A percentile compares a stretch with the other conserved stretches of the same genome.
These are phyloP conservation scores for Archilochus colubris DNA, from an alignment of 2,113 vertebrate genomes.

Conservation along the genomic window DNA sequence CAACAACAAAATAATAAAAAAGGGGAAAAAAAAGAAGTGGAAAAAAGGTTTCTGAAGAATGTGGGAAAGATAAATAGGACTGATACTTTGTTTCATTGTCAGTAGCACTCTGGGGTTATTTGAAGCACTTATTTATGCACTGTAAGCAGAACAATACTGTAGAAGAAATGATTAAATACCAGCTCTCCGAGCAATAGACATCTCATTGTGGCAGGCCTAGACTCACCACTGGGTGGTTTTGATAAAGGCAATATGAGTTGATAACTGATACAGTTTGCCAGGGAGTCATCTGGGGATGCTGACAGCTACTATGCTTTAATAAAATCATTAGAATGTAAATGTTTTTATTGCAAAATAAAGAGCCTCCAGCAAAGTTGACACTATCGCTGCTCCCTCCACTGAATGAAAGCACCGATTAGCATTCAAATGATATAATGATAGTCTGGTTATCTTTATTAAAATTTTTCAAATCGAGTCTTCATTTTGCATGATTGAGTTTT, in stretches of 20 bases:
- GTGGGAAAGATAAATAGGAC: slow-evolving; percentile 93
- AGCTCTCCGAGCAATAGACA: slow-evolving; percentile 91
- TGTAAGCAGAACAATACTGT: slow-evolving; percentile 98
- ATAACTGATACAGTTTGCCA: slow-evolving; percentile 99
- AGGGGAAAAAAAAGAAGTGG: slow-evolving; percentile 2
- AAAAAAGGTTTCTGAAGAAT: slow-evolving; percentile 81
- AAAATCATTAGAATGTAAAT: slow-evolving; percentile 99
- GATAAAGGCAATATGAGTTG: slow-evolving; percentile 99
- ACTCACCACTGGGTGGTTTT: slow-evolving; percentile 94
- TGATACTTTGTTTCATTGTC: slow-evolving; percentile 95
- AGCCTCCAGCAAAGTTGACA: slow-evolving; percentile 98
- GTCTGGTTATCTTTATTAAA: slow-evolving; percentile 99
- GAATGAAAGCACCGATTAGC: slow-evolving; percentile 97
- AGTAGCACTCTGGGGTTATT: slow-evolving; percentile 93
- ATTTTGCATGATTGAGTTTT: slow-evolving; percentile 99
- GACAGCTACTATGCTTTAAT: slow-evolving; percentile 98
- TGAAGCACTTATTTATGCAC: slow-evolving; percentile 98
- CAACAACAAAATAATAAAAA: slow-evolving; percentile 82
- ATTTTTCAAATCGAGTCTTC: slow-evolving; percentile 99
- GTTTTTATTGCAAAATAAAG: slow-evolving; percentile 99
- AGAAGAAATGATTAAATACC: slow-evolving; percentile 98
- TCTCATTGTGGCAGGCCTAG: slow-evolving; percentile 92
- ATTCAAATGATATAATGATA: slow-evolving; percentile 99
- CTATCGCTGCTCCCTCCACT: slow-evolving; percentile 85
- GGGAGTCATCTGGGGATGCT: slow-evolving; percentile 89